Evolutionary conservation across 2,888 invertebrate species (phyloP).

Genomic region (Tenthredo notha): DNA sequence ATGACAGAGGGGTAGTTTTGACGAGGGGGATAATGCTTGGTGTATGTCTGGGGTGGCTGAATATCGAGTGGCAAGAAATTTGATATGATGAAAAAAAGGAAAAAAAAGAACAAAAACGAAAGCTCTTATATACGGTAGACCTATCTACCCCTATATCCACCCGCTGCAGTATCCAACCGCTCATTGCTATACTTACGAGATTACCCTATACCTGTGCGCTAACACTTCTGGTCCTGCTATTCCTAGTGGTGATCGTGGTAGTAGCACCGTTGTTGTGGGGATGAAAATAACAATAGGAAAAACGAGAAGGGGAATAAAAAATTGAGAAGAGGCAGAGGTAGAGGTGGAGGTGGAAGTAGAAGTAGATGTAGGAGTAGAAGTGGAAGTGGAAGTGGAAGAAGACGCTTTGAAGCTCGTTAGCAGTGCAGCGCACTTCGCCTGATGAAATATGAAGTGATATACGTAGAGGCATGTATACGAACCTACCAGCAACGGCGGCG

Average conservation of each 20-base stretch:
- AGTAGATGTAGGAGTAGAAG: conserved; percentile 11
- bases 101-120: not conserved
- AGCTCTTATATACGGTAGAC: not conserved
- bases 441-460: conserved; percentile 48
- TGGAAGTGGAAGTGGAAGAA: conserved; percentile 38
- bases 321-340: not conserved
- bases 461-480: conserved; percentile 15
- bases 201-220: not conserved
- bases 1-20: not conserved
- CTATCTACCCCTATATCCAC: not conserved
- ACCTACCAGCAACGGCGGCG: not conserved
- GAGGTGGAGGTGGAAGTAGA: not conserved
- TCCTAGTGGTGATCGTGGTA: not conserved
- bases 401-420: conserved; percentile 51
- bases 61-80: conserved; percentile 47
- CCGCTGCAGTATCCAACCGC: not conserved
- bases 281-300: conserved; percentile 14
- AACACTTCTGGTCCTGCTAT: not conserved
- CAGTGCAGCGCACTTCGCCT: conserved; percentile 48
- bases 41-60: conserved; percentile 5
- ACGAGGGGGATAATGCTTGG: not conserved
- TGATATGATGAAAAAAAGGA: conserved; percentile 4
- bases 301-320: not conserved
- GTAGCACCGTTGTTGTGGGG: not conserved
- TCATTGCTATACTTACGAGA: conserved; percentile 8